Percentiles rank a stretch among this genome's conserved stretches.
Conservation (phyloP, 1,140 invertebrate genomes). For the Drosophila malerkotliana region DNA sequence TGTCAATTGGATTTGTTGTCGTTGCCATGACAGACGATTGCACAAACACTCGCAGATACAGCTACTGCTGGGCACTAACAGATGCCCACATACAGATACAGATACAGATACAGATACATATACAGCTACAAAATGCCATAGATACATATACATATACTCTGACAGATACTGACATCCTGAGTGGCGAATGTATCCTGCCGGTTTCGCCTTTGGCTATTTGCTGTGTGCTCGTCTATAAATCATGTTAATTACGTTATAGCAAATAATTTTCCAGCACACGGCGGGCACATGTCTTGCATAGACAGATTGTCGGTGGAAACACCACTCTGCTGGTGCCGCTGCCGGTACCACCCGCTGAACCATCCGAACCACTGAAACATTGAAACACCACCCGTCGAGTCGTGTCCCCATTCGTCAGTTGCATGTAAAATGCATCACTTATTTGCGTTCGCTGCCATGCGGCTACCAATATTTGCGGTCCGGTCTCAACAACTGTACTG, state of each 20-base stretch:
- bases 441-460: conserved; percentile 59
- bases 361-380: not conserved
- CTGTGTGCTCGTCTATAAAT: conserved; percentile 81
- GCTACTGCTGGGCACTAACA: conserved; percentile 5
- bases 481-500: not conserved
- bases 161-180: conserved; percentile 19
- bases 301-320: conserved; percentile 38
- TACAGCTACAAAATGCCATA: conserved; percentile 11
- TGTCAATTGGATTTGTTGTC: conserved; percentile 72
- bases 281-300: conserved; percentile 36
- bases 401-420: conserved; percentile 13
- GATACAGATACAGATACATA: conserved; percentile 8
- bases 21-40: conserved; percentile 74
- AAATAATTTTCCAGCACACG: conserved; percentile 74
- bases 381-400: conserved; percentile 1
- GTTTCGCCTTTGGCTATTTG: conserved; percentile 65
- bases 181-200: conserved; percentile 18
- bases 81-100: conserved; percentile 16
- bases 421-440: conserved; percentile 73
- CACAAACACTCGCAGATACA: conserved; percentile 37
- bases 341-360: not conserved
- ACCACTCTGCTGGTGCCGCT: not conserved
- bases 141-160: conserved; percentile 1
- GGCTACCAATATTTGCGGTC: conserved; percentile 66
- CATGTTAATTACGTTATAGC: conserved; percentile 82